Evolutionary conservation across 2,888 invertebrate genomes (phyloP).

Genomic region (Drepana falcataria): DNA sequence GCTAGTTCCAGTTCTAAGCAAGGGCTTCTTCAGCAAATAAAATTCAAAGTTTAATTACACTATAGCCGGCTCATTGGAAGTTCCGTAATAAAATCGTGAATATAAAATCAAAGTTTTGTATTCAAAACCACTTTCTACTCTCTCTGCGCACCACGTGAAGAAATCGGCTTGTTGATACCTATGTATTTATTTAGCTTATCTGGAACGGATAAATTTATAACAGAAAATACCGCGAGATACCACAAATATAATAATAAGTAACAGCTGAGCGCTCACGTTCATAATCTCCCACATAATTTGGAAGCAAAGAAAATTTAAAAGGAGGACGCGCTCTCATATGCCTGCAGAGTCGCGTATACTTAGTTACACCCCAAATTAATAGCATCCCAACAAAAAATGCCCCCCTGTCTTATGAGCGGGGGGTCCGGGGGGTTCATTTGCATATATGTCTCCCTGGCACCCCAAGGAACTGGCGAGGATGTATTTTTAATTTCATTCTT

Average conservation of each 20-base stretch:
- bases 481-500: slow-evolving; percentile 80
- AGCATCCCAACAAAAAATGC: slow-evolving; percentile 77
- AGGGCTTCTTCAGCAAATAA: too few species aligned
- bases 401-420: slow-evolving; percentile 71
- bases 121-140: too few species aligned
- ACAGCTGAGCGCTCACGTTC: slow-evolving; percentile 58
- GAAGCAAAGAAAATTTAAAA: slow-evolving; percentile 53
- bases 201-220: slow-evolving; percentile 3
- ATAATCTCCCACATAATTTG: slow-evolving; percentile 74
- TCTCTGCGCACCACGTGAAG: too few species aligned
- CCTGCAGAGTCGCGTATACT: slow-evolving; percentile 61
- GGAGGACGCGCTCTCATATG: slow-evolving; percentile 41
- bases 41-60: too few species aligned
- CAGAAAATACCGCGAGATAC: slow-evolving; percentile 8
- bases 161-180: too few species aligned
- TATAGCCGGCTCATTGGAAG: too few species aligned
- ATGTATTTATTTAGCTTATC: too few species aligned
- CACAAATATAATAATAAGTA: slow-evolving; percentile 39
- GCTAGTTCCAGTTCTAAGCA: too few species aligned
- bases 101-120: too few species aligned
- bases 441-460: slow-evolving; percentile 77
- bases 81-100: too few species aligned
- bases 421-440: slow-evolving; percentile 63
- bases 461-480: slow-evolving; percentile 70
- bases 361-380: slow-evolving; percentile 78